Percentiles rank a stretch among this genome's conserved stretches.
phyloP scores from a whole-genome alignment of 2,888 invertebrate species.

The Polydrusus tereticollis region DNA sequence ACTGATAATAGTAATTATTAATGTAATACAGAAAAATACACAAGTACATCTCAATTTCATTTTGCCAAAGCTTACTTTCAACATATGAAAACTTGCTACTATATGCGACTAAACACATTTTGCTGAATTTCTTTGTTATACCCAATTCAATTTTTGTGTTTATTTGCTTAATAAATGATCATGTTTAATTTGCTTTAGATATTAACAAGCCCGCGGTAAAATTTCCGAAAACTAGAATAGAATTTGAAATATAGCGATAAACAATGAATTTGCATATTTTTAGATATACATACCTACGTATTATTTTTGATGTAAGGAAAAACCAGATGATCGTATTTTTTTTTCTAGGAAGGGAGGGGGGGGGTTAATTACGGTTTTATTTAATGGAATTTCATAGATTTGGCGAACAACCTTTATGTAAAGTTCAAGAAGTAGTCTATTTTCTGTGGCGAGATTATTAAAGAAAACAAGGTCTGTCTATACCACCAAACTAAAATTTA shows the following conservation, averaged over 20 bases:
- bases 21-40: not conserved
- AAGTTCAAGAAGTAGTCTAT: too few species aligned
- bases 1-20: not conserved
- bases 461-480: too few species aligned
- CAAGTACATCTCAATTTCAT: not conserved
- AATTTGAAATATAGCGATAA: not conserved
- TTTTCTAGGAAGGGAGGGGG: too few species aligned
- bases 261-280: not conserved
- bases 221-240: not conserved
- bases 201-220: not conserved
- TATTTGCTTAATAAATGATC: slow-evolving; percentile 7
- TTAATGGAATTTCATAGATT: too few species aligned
- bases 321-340: too few species aligned
- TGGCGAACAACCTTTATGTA: too few species aligned
- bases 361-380: too few species aligned
- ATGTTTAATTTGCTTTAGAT: not conserved
- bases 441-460: too few species aligned
- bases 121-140: not conserved
- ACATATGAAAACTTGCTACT: not conserved
- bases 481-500: too few species aligned
- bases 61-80: not conserved
- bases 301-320: too few species aligned
- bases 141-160: slow-evolving; percentile 5
- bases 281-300: too few species aligned
- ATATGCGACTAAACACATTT: not conserved